These are phyloP conservation scores for Pyrocephalus nanus DNA, from an alignment of 2,797 vertebrate species.

Conservation along the genomic window DNA sequence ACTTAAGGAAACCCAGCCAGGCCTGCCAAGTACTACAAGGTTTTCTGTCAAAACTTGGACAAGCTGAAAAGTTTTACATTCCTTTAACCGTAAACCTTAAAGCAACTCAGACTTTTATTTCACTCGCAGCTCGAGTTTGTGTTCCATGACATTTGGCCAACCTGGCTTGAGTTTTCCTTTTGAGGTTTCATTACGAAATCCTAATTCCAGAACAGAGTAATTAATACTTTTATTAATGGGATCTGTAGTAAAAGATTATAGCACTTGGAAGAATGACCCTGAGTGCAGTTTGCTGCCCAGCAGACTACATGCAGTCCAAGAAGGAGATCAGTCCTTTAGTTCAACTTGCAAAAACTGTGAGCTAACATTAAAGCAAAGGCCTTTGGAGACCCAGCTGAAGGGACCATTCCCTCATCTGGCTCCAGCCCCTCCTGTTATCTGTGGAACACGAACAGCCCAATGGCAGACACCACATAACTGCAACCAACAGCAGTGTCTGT, in stretches of 20 bases:
- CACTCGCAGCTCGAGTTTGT: not conserved
- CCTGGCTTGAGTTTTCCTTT: not conserved
- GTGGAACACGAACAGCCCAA: not conserved
- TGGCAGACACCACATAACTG: not conserved
- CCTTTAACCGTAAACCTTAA: constrained; percentile 35
- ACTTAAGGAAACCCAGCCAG: constrained; percentile 35
- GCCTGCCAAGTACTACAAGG: constrained; percentile 44
- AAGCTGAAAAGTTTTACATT: constrained; percentile 51
- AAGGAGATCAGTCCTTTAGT: not conserved
- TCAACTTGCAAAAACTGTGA: not conserved
- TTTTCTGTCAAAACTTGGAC: constrained; percentile 63
- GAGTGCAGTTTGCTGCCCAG: not conserved
- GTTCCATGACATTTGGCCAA: constrained; percentile 37
- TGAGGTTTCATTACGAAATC: constrained; percentile 26
- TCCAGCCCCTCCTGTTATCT: not conserved
- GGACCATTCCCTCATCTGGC: not conserved
- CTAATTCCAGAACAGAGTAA: constrained; percentile 46
- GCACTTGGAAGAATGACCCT: not conserved
- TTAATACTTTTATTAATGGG: constrained; percentile 56
- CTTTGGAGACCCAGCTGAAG: not conserved
- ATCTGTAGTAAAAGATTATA: constrained; percentile 38
- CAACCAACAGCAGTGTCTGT: not conserved
- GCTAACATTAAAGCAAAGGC: not conserved
- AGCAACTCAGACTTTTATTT: constrained; percentile 40
- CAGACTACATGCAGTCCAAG: not conserved